These are phyloP conservation scores for Pristionchus fissidentatus DNA, from an alignment of 2,888 invertebrate genomes.

Conservation along the genomic window DNA sequence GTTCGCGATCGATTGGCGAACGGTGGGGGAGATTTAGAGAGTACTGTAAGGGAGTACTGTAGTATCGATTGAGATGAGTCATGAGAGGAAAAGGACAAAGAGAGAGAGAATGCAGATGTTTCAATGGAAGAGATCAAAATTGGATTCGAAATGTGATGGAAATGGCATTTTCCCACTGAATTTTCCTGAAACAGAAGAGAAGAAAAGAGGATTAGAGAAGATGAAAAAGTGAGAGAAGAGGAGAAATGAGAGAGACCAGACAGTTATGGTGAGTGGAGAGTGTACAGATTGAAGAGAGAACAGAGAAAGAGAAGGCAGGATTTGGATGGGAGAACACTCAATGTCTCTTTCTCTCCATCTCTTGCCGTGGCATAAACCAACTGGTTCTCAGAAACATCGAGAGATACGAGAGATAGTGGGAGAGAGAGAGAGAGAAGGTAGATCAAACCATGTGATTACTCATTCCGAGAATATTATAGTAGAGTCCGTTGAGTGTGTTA, in stretches of 20 bases:
- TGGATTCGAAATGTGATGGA: conserved; percentile 8
- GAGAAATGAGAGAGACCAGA: not conserved
- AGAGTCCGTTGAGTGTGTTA: no score
- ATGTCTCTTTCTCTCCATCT: conserved; percentile 30
- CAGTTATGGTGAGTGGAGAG: not conserved
- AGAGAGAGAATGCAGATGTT: conserved; percentile 6
- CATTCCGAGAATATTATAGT: conserved; percentile 36
- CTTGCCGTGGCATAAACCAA: conserved; percentile 38
- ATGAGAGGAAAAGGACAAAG: not conserved
- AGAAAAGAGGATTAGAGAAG: no score
- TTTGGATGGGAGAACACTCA: conserved; percentile 30
- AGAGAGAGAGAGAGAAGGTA: conserved; percentile 22
- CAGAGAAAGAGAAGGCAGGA: not conserved
- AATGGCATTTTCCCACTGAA: not conserved
- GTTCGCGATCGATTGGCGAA: conserved; percentile 41
- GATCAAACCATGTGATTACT: conserved; percentile 43
- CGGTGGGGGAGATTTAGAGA: conserved; percentile 3
- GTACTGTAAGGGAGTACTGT: conserved; percentile 40
- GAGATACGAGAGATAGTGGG: not conserved
- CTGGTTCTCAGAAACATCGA: conserved; percentile 39
- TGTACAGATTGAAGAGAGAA: not conserved
- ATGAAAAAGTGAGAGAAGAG: conserved; percentile 5
- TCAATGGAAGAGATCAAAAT: not conserved
- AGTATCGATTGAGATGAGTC: conserved; percentile 31
- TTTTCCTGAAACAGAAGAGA: not conserved